phyloP scores from a whole-genome alignment of 2,113 vertebrate species.

The Psilopogon haemacephalus region DNA sequence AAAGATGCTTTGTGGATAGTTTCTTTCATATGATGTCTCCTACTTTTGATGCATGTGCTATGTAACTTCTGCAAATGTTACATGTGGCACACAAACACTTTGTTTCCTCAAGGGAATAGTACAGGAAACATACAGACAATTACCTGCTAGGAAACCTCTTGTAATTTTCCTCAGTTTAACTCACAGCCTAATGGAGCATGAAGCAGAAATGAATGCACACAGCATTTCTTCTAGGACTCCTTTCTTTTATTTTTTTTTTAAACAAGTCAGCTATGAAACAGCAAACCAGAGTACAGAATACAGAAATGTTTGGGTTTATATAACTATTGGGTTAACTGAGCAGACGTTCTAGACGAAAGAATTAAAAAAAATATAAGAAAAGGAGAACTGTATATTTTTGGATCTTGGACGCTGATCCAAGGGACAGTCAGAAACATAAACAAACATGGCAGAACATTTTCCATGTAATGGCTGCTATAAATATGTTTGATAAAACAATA shows the following conservation, averaged over 20 bases:
- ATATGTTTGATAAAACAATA: conserved; percentile 65
- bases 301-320: not conserved
- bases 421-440: not conserved
- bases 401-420: not conserved
- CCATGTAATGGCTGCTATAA: conserved; percentile 21
- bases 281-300: not conserved
- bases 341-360: not conserved
- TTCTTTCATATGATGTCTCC: not conserved
- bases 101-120: not conserved
- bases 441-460: conserved; percentile 25
- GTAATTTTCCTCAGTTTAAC: not conserved
- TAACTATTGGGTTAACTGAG: not conserved
- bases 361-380: not conserved
- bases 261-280: not conserved
- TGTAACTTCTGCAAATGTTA: not conserved
- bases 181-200: not conserved
- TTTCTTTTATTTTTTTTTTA: not conserved
- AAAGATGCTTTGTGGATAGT: not conserved
- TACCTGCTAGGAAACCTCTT: not conserved
- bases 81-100: not conserved
- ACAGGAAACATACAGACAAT: not conserved
- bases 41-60: not conserved
- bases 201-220: not conserved
- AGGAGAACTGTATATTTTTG: not conserved
- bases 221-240: not conserved